Conservation (phyloP, 2,888 invertebrate genomes). For the Trissoscelio sp. region DNA sequence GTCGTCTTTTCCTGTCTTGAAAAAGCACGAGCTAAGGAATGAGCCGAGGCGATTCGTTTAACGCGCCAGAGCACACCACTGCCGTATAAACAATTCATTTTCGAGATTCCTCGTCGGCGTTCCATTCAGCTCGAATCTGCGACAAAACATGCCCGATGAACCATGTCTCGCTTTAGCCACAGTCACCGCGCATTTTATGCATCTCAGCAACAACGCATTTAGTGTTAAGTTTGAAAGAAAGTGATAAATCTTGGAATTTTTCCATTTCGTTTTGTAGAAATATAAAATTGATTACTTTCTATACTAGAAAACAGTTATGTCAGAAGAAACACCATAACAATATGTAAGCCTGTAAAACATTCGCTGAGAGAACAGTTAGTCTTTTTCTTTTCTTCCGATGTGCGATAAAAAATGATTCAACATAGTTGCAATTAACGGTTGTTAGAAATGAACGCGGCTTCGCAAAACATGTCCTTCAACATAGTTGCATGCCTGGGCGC, state of each 20-base stretch:
- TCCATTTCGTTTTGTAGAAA: conserved; percentile 16
- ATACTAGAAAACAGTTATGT: conserved; percentile 16
- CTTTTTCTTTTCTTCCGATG: neutral
- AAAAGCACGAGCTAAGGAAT: conserved; percentile 32
- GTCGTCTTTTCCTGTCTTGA: conserved; percentile 63
- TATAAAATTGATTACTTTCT: conserved; percentile 21
- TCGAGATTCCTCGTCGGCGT: conserved; percentile 32
- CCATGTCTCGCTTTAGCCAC: conserved; percentile 21
- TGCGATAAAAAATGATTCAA: conserved; percentile 11
- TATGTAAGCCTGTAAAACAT: conserved; percentile 18
- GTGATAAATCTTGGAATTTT: conserved; percentile 36
- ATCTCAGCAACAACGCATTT: conserved; percentile 17
- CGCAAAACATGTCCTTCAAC: conserved; percentile 29
- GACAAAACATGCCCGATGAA: conserved; percentile 46
- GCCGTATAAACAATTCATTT: conserved; percentile 61
- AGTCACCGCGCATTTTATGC: conserved; percentile 25
- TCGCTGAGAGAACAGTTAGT: conserved; percentile 6
- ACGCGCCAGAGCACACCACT: conserved; percentile 58
- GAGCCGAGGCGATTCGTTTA: conserved; percentile 52
- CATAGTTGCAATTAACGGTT: conserved; percentile 18
- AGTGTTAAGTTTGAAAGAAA: conserved; percentile 17
- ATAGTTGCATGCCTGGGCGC: conserved; percentile 7
- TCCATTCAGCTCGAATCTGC: conserved; percentile 28
- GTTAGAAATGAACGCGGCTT: conserved; percentile 19
- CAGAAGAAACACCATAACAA: conserved; percentile 12